Conservation (phyloP, 2,113 vertebrate genomes). For the Peucedramus taeniatus region DNA sequence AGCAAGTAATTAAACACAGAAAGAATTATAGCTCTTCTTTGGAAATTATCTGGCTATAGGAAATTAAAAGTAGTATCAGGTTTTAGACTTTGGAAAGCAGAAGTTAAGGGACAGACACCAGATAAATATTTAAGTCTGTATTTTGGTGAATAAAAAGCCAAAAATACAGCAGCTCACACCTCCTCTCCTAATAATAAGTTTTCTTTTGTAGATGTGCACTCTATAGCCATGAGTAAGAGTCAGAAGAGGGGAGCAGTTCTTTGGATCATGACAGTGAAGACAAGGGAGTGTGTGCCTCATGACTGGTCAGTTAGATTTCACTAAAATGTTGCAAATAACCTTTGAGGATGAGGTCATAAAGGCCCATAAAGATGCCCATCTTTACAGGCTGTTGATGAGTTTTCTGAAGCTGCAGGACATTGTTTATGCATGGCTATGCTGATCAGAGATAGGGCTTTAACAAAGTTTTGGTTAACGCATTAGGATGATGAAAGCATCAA, state of each 20-base stretch:
- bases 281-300: background rate
- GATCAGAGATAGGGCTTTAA: background rate
- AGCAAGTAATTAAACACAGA: background rate
- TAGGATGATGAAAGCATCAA: background rate
- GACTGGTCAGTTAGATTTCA: background rate
- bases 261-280: background rate
- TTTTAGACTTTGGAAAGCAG: background rate
- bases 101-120: background rate
- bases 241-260: background rate
- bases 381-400: background rate
- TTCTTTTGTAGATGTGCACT: background rate
- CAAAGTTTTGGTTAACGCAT: background rate
- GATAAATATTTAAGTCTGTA: background rate
- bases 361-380: background rate
- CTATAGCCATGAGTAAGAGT: background rate
- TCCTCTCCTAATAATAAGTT: background rate
- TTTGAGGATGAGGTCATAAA: background rate
- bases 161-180: background rate
- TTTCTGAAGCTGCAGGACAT: conserved; percentile 12
- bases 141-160: background rate
- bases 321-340: background rate
- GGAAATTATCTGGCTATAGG: background rate
- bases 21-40: background rate
- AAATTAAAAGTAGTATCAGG: background rate
- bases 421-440: background rate